Evolutionary conservation across 1,140 invertebrate genomes (phyloP), one percentile per base, ranked within the genome.

Genomic region (Drusus annulatus): DNA sequence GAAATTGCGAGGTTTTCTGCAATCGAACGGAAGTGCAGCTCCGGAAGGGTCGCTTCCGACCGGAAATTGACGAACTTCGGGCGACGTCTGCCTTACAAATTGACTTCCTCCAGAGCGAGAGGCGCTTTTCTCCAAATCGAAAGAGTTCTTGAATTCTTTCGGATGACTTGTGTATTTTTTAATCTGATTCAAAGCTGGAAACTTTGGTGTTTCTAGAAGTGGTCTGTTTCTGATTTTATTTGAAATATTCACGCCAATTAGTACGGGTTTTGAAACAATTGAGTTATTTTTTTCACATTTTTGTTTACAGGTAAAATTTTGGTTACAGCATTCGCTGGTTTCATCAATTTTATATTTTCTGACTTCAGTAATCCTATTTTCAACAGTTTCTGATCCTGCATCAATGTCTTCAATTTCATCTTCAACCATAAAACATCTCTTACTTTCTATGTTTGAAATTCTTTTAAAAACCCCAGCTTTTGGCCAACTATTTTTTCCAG

Each of bases 51-150:
- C 56, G 31, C 58, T 58, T 58, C 56, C 73, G 28, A 19, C 28
- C 23, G 52, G 52, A 75, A n/a, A 75, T 60, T 54, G 25, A 50
- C 56, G 16, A 75, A 58, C 25, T 60, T 75, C 73, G 0, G 28
- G n/a, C 63, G 25, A 36, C 63, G 25, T 45, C 63, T 68, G 63
- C 31, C n/a, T 17, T 19, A 31, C n/a, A 17, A 68, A 36, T 68
- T 36, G 23, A 16, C 50, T 31, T 16, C 16, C 19, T 36, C 28
- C 28, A 2, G 7, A 36, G n/a, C 19, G 17, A 13, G 63, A 36
- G 15, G 10, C 13, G 8, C 19, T 23, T 63, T 63, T 65, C 56
- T 23, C 13, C 21, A n/a, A 1, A n/a, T 13, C 17, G 5, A n/a
- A 7, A 7, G 3, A 54, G 3, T 7, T 4, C 17, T 54, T 54